These are phyloP conservation scores for Bettongia penicillata DNA, from an alignment of 2,113 vertebrate genomes.

Conservation along the genomic window DNA sequence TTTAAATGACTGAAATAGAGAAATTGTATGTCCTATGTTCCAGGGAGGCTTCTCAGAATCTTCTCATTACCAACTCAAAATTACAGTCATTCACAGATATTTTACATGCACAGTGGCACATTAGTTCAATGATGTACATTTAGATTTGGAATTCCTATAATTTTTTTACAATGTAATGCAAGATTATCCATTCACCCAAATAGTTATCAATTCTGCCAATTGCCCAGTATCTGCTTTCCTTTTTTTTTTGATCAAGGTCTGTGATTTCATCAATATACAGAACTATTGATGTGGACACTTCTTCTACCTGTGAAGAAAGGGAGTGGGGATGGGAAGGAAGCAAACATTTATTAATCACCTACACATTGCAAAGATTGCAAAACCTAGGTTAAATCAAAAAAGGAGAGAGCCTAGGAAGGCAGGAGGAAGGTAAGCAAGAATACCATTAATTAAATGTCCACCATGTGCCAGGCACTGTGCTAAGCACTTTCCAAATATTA, in stretches of 20 bases:
- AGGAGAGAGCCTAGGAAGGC: neutral
- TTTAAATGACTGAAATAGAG: neutral
- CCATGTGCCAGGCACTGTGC: fast-evolving
- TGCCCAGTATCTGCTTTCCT: neutral
- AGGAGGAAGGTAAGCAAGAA: neutral
- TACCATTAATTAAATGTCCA: too few species aligned
- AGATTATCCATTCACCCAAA: neutral
- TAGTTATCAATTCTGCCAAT: neutral
- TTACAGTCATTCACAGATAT: neutral
- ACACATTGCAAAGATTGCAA: neutral
- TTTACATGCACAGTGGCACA: neutral
- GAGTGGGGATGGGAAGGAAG: neutral
- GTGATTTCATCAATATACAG: neutral
- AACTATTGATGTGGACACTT: neutral
- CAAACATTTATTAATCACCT: neutral
- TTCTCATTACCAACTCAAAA: neutral
- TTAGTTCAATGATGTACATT: neutral
- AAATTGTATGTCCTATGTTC: neutral
- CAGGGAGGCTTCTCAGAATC: neutral
- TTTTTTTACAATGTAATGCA: neutral
- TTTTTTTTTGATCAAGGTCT: neutral
- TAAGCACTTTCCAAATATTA: neutral
- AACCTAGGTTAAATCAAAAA: neutral
- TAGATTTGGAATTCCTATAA: neutral
- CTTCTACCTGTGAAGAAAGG: neutral